Percentiles rank a stretch among this genome's conserved stretches.
phyloP scores from a whole-genome alignment of 2,797 vertebrate genomes.

The Psittacula echo region DNA sequence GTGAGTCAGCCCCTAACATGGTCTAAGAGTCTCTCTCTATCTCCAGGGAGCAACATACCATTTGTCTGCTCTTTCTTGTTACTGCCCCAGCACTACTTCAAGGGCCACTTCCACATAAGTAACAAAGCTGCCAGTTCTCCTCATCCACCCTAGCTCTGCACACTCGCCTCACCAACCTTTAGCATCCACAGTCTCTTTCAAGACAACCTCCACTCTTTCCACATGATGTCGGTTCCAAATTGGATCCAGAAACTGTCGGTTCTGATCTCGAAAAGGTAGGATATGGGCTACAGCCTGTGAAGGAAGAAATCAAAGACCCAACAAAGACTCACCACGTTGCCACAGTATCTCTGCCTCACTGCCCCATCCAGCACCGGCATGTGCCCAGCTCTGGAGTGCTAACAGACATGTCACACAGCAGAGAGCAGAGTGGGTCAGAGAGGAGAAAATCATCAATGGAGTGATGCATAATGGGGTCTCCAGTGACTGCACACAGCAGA shows the following conservation, averaged over 20 bases:
- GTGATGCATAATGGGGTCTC: not conserved
- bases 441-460: not conserved
- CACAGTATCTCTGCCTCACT: not conserved
- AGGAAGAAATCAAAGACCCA: not conserved
- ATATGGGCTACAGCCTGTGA: slow-evolving; percentile 92
- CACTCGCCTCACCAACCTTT: slow-evolving; percentile 81
- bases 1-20: not conserved
- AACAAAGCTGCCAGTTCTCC: not conserved
- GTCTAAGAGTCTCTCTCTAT: not conserved
- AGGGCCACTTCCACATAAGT: not conserved
- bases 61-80: not conserved
- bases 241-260: slow-evolving; percentile 85
- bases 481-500: not conserved
- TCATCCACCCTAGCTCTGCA: not conserved
- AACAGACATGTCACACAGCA: not conserved
- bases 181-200: slow-evolving; percentile 93
- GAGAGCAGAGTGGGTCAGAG: not conserved
- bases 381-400: not conserved
- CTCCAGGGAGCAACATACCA: not conserved
- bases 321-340: not conserved
- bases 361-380: not conserved
- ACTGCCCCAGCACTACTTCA: not conserved
- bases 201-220: slow-evolving; percentile 91
- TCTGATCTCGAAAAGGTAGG: slow-evolving; percentile 90
- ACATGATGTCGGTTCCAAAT: slow-evolving; percentile 94